These are phyloP conservation scores for Nephrotoma appendiculata DNA, from an alignment of 2,888 invertebrate genomes.

Conservation along the genomic window DNA sequence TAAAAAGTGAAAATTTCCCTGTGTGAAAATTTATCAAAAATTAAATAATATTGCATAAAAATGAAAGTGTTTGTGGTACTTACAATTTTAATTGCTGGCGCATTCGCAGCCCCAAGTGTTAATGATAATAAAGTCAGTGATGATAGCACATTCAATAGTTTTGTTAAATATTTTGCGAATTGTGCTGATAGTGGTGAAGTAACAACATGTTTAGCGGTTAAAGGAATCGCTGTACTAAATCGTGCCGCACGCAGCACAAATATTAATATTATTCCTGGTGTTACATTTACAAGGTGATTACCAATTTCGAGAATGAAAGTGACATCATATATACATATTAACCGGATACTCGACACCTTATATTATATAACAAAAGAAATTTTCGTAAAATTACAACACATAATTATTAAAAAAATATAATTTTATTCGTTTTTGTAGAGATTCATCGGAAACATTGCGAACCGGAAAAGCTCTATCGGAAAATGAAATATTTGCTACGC, in stretches of 20 bases:
- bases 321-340: not conserved
- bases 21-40: not conserved
- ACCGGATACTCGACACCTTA: too few species aligned
- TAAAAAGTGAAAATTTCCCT: not conserved
- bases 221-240: slow-evolving; percentile 39
- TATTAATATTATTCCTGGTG: slow-evolving; percentile 41
- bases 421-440: slow-evolving; percentile 21
- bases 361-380: not conserved
- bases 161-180: slow-evolving; percentile 29
- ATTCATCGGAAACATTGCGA: slow-evolving; percentile 25
- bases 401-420: not conserved
- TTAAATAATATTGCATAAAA: slow-evolving; percentile 16
- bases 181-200: slow-evolving; percentile 34
- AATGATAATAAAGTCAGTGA: slow-evolving; percentile 15
- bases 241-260: slow-evolving; percentile 40
- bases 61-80: slow-evolving; percentile 33
- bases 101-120: slow-evolving; percentile 24
- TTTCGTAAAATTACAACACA: not conserved
- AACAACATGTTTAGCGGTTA: slow-evolving; percentile 41
- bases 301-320: not conserved
- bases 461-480: slow-evolving; percentile 31
- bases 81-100: slow-evolving; percentile 22
- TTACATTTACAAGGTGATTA: slow-evolving; percentile 39
- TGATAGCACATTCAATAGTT: slow-evolving; percentile 22
- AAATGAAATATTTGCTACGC: slow-evolving; percentile 35